Conservation (phyloP, 2,113 vertebrate species). For the Mustela lutreola region DNA sequence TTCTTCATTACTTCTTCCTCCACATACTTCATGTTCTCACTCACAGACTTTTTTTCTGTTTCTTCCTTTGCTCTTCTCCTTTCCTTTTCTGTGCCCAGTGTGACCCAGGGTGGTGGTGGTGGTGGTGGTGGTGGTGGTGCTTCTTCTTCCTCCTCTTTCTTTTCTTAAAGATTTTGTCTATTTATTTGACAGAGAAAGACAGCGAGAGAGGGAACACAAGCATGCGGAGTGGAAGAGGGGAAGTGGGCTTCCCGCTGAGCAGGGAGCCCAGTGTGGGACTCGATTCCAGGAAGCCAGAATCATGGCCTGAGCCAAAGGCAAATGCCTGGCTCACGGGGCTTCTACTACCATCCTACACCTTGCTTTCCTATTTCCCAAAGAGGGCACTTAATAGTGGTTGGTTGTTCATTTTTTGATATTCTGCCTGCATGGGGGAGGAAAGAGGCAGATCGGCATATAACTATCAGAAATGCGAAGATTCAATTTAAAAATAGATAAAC, state of each 20-base stretch:
- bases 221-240: no score
- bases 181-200: no score
- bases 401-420: not conserved
- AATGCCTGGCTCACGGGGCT: no score
- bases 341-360: rapidly evolving
- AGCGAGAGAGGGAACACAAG: no score
- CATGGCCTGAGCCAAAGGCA: no score
- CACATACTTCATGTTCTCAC: not conserved
- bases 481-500: not conserved
- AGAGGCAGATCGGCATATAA: not conserved
- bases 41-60: rapidly evolving
- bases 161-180: no score
- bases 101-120: not conserved
- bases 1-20: not conserved
- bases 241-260: no score
- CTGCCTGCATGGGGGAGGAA: not conserved
- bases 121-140: no score
- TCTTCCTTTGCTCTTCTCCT: not conserved
- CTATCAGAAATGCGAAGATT: not conserved
- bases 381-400: not conserved
- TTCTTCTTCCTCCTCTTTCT: no score
- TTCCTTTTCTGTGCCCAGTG: rapidly evolving
- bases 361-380: not conserved
- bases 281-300: no score
- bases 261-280: no score